Conservation (phyloP, 2,113 vertebrate species). For the Arenaria interpres region DNA sequence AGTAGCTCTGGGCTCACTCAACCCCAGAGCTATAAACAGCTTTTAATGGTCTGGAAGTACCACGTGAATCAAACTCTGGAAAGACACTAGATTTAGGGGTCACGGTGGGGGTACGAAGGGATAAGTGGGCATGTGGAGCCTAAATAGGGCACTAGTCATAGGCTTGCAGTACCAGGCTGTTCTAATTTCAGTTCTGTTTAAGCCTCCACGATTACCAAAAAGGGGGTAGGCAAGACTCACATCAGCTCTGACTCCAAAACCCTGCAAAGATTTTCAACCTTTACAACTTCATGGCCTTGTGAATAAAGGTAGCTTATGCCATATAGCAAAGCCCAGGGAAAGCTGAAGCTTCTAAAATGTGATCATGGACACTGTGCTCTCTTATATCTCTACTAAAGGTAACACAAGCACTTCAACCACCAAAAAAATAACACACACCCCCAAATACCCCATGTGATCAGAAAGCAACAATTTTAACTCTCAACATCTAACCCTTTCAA, state of each 20-base stretch:
- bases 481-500: constrained; percentile 39
- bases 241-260: constrained; percentile 32
- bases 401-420: constrained; percentile 22
- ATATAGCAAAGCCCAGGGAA: constrained; percentile 39
- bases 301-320: constrained; percentile 30
- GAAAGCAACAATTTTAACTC: constrained; percentile 30
- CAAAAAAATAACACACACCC: background rate
- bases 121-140: background rate
- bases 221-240: background rate
- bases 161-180: background rate
- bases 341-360: constrained; percentile 16
- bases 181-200: constrained; percentile 23
- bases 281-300: background rate
- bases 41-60: constrained; percentile 68
- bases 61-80: constrained; percentile 46
- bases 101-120: constrained; percentile 25
- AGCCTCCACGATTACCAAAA: constrained; percentile 40
- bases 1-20: constrained; percentile 60
- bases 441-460: background rate
- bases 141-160: background rate
- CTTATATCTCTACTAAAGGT: background rate
- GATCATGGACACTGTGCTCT: constrained; percentile 32
- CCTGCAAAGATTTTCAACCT: constrained; percentile 22
- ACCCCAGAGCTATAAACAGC: constrained; percentile 62
- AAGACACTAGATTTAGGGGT: constrained; percentile 50